These are phyloP conservation scores for Dreissena rostriformis DNA, from an alignment of 1,140 invertebrate species.

Conservation along the genomic window DNA sequence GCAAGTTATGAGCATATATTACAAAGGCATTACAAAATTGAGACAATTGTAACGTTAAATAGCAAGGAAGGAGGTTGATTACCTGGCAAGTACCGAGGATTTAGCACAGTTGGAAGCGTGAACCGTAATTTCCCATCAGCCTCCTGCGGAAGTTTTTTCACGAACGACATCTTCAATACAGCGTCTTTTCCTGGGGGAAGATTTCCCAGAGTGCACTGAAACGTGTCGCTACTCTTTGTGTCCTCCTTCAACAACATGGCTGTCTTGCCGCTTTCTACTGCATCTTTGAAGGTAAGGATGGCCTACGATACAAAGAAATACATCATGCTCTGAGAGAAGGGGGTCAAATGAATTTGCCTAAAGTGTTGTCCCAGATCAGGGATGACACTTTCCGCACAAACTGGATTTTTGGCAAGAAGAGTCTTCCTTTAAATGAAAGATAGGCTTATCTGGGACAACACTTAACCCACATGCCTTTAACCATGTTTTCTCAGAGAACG, in stretches of 20 bases:
- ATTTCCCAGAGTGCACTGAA: constrained; percentile 64
- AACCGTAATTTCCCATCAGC: constrained; percentile 62
- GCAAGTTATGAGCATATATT: too few species aligned
- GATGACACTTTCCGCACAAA: too few species aligned
- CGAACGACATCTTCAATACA: constrained; percentile 57
- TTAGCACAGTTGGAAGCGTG: constrained; percentile 64
- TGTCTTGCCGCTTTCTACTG: constrained; percentile 84
- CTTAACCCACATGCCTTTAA: too few species aligned
- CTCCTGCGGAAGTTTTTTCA: constrained; percentile 59
- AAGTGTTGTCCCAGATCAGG: too few species aligned
- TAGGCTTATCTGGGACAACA: too few species aligned
- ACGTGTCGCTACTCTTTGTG: constrained; percentile 60
- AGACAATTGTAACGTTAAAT: too few species aligned
- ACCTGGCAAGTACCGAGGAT: constrained; percentile 65
- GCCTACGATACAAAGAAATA: constrained; percentile 76
- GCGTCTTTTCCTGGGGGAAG: constrained; percentile 59
- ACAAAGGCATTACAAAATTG: too few species aligned
- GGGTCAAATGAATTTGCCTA: too few species aligned
- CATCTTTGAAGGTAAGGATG: constrained; percentile 85
- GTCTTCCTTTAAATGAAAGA: too few species aligned
- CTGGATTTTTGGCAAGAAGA: too few species aligned
- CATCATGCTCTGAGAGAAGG: too few species aligned
- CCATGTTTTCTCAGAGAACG: too few species aligned
- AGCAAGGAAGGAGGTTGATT: neutral
- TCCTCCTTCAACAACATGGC: constrained; percentile 80